Evolutionary conservation across 2,797 vertebrate species (phyloP).

Genomic region (Thunnus albacares): DNA sequence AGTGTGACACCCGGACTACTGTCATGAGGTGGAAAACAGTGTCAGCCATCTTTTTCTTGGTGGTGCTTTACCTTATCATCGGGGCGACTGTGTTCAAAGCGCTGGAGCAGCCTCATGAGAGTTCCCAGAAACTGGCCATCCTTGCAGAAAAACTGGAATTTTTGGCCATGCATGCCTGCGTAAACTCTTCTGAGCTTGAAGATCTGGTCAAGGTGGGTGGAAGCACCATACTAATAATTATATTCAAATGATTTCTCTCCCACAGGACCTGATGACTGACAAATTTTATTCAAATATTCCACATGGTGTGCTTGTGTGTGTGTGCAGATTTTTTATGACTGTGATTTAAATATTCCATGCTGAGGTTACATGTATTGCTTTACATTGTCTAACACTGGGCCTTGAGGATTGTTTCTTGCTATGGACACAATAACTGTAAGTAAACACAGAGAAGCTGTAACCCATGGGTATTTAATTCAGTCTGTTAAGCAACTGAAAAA

Average conservation of each 20-base stretch:
- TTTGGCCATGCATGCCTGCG: conserved; percentile 91
- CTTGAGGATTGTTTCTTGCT: not conserved
- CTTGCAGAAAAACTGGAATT: conserved; percentile 93
- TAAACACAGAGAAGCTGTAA: not conserved
- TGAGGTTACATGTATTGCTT: not conserved
- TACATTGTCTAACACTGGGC: not conserved
- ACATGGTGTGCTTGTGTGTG: not conserved
- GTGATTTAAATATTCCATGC: not conserved
- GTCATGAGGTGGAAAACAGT: conserved; percentile 99
- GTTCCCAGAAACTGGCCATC: conserved; percentile 91
- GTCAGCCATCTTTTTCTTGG: conserved; percentile 96
- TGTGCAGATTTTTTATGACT: not conserved
- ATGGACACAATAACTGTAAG: conserved; percentile 1
- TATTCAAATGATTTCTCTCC: not conserved
- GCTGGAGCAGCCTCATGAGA: conserved; percentile 96
- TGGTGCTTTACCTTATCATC: conserved; percentile 96
- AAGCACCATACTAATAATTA: conserved; percentile 11
- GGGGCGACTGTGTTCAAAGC: conserved; percentile 97
- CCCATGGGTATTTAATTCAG: not conserved
- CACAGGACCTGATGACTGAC: not conserved
- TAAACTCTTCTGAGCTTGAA: conserved; percentile 95
- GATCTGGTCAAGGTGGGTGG: conserved; percentile 93
- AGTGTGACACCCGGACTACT: conserved; percentile 89
- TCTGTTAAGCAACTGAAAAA: not conserved
- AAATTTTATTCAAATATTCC: not conserved